These are phyloP conservation scores for Hedya salicella DNA, from an alignment of 2,888 invertebrate species.

Conservation along the genomic window DNA sequence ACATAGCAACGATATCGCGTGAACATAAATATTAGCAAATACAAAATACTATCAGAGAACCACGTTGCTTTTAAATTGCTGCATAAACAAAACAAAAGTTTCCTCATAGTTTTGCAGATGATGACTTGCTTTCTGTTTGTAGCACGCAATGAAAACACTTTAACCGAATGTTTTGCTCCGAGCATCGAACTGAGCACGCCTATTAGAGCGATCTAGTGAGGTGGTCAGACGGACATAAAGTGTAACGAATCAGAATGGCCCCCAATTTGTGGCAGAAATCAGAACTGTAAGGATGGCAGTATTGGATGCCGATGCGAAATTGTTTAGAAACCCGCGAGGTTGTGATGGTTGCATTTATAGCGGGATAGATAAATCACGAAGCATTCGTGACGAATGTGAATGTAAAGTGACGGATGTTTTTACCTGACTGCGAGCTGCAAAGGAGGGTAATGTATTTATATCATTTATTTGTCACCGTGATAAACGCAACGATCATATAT, in stretches of 20 bases:
- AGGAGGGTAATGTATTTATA: no score
- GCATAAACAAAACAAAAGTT: not conserved
- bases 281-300: not conserved
- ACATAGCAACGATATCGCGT: no score
- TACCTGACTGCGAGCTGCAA: no score
- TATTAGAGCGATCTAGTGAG: constrained; percentile 34
- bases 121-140: not conserved
- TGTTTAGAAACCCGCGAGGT: not conserved
- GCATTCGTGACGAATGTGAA: no score
- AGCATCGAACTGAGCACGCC: constrained; percentile 19
- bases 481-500: no score
- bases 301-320: not conserved
- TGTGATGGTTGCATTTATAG: no score
- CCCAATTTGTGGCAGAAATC: constrained; percentile 50
- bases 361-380: no score
- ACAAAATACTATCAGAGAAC: no score
- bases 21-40: no score
- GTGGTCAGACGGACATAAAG: constrained; percentile 31
- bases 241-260: constrained; percentile 51
- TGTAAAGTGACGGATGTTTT: no score
- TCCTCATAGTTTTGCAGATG: not conserved
- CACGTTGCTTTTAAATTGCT: no score
- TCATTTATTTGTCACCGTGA: no score
- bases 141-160: constrained; percentile 14
- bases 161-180: constrained; percentile 26